phyloP scores from a whole-genome alignment of 2,113 vertebrate genomes.

The Neogobius melanostomus region DNA sequence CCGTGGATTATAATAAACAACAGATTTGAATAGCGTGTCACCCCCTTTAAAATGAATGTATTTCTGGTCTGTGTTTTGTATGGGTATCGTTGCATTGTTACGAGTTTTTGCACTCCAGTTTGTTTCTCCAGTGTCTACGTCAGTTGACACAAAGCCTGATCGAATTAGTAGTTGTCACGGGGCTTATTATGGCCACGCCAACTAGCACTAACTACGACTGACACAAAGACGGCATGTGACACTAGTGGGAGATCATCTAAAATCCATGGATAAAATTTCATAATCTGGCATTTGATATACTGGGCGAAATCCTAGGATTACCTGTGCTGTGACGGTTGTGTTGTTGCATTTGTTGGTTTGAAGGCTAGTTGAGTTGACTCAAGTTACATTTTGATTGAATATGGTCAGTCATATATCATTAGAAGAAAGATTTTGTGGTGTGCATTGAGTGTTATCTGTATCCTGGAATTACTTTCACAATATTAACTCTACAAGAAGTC shows the following conservation, averaged over 20 bases:
- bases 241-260: background rate
- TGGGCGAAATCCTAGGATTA: background rate
- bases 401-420: background rate
- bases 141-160: conserved; percentile 34
- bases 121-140: conserved; percentile 13
- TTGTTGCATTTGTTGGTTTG: background rate
- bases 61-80: conserved; percentile 22
- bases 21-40: conserved; percentile 56
- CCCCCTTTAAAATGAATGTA: conserved; percentile 19
- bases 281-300: conserved; percentile 2
- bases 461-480: too few relatives aligned
- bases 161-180: conserved; percentile 36
- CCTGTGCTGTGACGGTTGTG: background rate
- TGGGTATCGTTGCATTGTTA: conserved; percentile 10
- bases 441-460: too few relatives aligned
- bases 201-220: conserved; percentile 9
- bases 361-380: background rate
- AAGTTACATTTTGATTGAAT: background rate
- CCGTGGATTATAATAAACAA: conserved; percentile 50
- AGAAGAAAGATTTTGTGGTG: too few relatives aligned
- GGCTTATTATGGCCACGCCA: conserved; percentile 40
- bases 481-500: too few relatives aligned
- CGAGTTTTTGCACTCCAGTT: conserved; percentile 17
- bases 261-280: background rate
- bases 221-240: background rate